These are phyloP conservation scores for Poecilia picta DNA, from an alignment of 2,797 vertebrate species.

Conservation along the genomic window DNA sequence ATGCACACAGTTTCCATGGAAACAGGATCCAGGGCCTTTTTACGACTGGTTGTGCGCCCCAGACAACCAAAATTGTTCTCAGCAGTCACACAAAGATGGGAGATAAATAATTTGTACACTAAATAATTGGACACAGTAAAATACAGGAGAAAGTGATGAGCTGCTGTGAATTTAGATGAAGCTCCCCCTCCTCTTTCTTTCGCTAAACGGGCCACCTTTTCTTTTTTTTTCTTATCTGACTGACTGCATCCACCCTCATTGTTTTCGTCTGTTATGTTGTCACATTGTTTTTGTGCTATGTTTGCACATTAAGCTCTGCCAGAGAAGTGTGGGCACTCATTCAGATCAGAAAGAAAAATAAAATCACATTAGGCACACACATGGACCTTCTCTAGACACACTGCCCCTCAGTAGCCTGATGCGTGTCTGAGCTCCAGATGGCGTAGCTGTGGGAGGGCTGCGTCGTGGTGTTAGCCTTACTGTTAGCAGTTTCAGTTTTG, in stretches of 20 bases:
- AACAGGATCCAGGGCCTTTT: slow-evolving; percentile 76
- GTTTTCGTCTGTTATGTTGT: slow-evolving; percentile 15
- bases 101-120: slow-evolving; percentile 59
- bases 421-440: slow-evolving; percentile 82
- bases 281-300: slow-evolving; percentile 22
- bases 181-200: slow-evolving; percentile 9
- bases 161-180: slow-evolving; percentile 26
- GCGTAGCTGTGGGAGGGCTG: slow-evolving; percentile 75
- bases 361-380: slow-evolving; percentile 12
- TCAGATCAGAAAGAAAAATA: background rate
- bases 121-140: slow-evolving; percentile 46
- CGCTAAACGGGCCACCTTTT: background rate
- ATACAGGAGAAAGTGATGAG: slow-evolving; percentile 11
- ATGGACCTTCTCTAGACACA: slow-evolving; percentile 67
- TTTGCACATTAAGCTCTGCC: slow-evolving; percentile 29
- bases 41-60: slow-evolving; percentile 75
- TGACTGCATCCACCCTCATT: slow-evolving; percentile 11
- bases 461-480: slow-evolving; percentile 54
- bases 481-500: slow-evolving; percentile 60
- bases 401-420: slow-evolving; percentile 69
- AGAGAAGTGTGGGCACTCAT: slow-evolving; percentile 26
- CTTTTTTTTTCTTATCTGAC: slow-evolving; percentile 6
- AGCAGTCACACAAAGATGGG: slow-evolving; percentile 61
- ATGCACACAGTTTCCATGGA: slow-evolving; percentile 80
- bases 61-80: slow-evolving; percentile 72